phyloP scores from a whole-genome alignment of 2,797 vertebrate genomes.

The Hozukius guyotensis region DNA sequence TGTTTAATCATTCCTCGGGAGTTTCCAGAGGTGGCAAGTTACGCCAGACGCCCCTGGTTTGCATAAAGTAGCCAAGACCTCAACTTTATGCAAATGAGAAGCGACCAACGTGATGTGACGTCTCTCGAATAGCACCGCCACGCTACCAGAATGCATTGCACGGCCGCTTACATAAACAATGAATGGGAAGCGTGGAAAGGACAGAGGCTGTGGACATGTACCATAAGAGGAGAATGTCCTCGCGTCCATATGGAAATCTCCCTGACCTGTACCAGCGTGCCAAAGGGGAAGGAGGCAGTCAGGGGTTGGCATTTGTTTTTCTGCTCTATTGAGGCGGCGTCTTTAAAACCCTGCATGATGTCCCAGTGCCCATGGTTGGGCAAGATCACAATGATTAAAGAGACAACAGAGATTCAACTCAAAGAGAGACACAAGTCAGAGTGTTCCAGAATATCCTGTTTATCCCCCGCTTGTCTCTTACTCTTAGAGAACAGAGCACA shows the following conservation, averaged over 20 bases:
- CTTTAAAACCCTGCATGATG: slow-evolving; percentile 35
- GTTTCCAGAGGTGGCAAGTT: no score
- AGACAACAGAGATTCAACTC: slow-evolving; percentile 38
- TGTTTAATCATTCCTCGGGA: no score
- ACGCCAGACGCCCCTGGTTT: no score
- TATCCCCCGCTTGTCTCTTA: slow-evolving; percentile 59
- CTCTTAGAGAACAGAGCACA: slow-evolving; percentile 61
- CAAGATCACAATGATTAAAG: slow-evolving; percentile 55
- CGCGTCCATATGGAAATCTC: slow-evolving; percentile 27
- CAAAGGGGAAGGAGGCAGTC: slow-evolving; percentile 18
- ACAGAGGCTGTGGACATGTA: no score
- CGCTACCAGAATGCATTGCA: no score
- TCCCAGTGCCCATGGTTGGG: slow-evolving; percentile 31
- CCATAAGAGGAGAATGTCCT: neutral
- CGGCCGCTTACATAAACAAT: no score
- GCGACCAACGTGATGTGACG: no score
- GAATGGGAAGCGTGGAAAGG: no score
- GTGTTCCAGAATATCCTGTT: slow-evolving; percentile 70
- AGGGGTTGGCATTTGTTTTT: slow-evolving; percentile 47
- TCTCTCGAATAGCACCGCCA: no score
- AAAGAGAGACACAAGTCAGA: slow-evolving; percentile 46
- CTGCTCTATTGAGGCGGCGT: slow-evolving; percentile 23
- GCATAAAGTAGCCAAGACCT: no score
- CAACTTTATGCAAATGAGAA: no score
- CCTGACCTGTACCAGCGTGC: slow-evolving; percentile 12